phyloP scores from a whole-genome alignment of 1,140 invertebrate genomes.

The Telenomus remus region DNA sequence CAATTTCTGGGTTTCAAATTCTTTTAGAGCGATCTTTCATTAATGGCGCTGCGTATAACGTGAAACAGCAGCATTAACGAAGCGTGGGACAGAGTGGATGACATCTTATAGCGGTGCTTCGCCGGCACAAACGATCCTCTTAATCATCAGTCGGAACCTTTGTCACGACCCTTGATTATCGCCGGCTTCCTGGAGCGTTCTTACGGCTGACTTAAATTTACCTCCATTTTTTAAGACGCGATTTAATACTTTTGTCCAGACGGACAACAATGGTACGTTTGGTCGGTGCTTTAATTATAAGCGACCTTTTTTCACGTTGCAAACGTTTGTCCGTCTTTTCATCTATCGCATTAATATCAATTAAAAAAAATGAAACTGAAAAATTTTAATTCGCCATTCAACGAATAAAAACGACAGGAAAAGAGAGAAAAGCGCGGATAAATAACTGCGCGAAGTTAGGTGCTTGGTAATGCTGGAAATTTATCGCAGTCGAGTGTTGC shows the following conservation, averaged over 20 bases:
- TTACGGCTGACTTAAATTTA: conserved; percentile 56
- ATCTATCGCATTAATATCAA: conserved; percentile 44
- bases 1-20: conserved; percentile 28
- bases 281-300: conserved; percentile 45
- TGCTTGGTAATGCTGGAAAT: conserved; percentile 51
- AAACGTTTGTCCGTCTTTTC: conserved; percentile 8
- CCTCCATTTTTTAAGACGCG: conserved; percentile 56
- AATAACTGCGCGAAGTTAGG: conserved; percentile 51
- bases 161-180: conserved; percentile 62
- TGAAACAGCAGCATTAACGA: conserved; percentile 44
- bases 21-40: conserved; percentile 20
- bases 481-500: conserved; percentile 51
- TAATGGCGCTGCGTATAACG: conserved; percentile 40
- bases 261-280: conserved; percentile 46
- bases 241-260: conserved; percentile 47
- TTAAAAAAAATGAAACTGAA: conserved; percentile 27
- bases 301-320: conserved; percentile 31
- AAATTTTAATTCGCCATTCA: conserved; percentile 38
- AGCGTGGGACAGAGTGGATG: conserved; percentile 49
- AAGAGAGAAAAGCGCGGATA: conserved; percentile 8
- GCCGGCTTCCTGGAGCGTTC: conserved; percentile 40
- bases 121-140: conserved; percentile 71
- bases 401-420: conserved; percentile 26
- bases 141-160: conserved; percentile 72
- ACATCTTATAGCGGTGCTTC: conserved; percentile 62